A percentile compares a stretch with the other conserved stretches of the same genome.
phyloP scores from a whole-genome alignment of 2,113 vertebrate species.

The Leptosomus discolor region DNA sequence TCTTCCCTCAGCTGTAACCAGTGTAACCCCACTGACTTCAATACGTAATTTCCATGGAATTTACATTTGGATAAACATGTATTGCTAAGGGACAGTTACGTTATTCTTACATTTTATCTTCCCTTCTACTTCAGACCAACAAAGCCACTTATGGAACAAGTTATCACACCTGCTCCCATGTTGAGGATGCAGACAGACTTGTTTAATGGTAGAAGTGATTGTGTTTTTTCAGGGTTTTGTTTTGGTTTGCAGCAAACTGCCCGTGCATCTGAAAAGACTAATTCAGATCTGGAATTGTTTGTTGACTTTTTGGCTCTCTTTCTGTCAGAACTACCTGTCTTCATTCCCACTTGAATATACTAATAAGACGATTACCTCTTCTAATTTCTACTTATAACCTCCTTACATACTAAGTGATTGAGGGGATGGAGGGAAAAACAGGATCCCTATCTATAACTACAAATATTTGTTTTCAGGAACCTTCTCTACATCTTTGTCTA shows the following conservation, averaged over 20 bases:
- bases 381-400: neutral
- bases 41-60: neutral
- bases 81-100: neutral
- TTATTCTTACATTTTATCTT: neutral
- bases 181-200: neutral
- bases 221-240: neutral
- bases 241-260: neutral
- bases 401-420: neutral
- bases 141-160: neutral
- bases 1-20: neutral
- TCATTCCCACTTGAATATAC: rapidly evolving
- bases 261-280: neutral
- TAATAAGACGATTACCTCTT: neutral
- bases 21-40: neutral
- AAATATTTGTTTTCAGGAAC: neutral
- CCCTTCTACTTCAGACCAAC: neutral
- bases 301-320: neutral
- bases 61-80: neutral
- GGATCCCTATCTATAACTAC: neutral
- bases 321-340: neutral
- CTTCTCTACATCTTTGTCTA: neutral
- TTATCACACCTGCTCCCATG: neutral
- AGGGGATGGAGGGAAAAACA: neutral
- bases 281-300: neutral
- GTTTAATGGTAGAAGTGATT: neutral